Evolutionary conservation across 2,113 vertebrate species (phyloP).

Genomic region (Cromileptes altivelis): DNA sequence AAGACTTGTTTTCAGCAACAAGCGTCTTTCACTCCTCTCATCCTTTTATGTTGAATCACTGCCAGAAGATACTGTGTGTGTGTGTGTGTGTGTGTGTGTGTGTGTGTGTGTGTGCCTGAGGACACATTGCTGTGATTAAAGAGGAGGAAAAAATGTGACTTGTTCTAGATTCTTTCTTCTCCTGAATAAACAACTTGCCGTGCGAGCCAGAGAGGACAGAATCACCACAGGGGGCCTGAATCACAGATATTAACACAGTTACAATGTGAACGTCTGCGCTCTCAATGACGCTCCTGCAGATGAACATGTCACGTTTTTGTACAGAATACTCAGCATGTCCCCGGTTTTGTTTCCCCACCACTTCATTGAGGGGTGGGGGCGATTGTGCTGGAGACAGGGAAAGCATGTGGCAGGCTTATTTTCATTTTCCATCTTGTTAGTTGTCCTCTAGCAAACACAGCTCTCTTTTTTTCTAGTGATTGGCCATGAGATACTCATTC

Average conservation of each 20-base stretch:
- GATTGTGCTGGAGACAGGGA: neutral
- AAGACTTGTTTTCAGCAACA: slow-evolving; percentile 51
- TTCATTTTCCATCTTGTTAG: slow-evolving; percentile 1
- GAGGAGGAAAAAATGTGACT: slow-evolving; percentile 37
- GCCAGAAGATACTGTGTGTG: slow-evolving; percentile 42
- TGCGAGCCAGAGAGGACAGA: slow-evolving; percentile 1
- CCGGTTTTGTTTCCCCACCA: neutral
- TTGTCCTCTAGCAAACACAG: neutral
- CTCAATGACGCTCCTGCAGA: neutral
- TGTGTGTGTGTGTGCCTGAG: slow-evolving; percentile 37
- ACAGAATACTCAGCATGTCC: neutral
- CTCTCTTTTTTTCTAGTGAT: neutral
- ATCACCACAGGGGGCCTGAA: slow-evolving; percentile 30
- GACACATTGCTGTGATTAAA: slow-evolving; percentile 60
- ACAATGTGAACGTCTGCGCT: neutral
- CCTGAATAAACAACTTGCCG: slow-evolving; percentile 52
- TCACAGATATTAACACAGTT: slow-evolving; percentile 30
- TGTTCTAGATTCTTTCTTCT: slow-evolving; percentile 54
- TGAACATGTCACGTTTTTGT: neutral
- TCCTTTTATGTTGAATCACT: slow-evolving; percentile 52
- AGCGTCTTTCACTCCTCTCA: slow-evolving; percentile 48
- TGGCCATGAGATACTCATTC: slow-evolving; percentile 8
- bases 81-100: slow-evolving; percentile 18
- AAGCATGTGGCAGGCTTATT: neutral
- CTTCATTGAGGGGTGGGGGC: no score